Base-by-base conservation (phyloP, 2,888 invertebrate genomes). In the Andrena marginata region DNA sequence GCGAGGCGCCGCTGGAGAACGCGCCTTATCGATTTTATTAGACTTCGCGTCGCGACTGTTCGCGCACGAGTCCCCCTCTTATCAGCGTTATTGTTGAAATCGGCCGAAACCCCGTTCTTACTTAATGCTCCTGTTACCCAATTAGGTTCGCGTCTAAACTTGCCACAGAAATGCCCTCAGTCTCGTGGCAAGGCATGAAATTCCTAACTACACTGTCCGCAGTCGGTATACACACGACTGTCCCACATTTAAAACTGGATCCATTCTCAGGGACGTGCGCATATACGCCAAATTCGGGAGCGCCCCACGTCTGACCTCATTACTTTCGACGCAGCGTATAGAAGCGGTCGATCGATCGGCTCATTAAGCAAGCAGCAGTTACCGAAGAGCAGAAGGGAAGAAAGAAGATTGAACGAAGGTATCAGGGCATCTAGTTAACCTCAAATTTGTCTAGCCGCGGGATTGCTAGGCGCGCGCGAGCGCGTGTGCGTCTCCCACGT, bases 401-500 rank as follows among this genome's bases (percentile, higher is more conserved):
- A 63, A 75, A 20, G 68, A 48, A 42, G 26, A 0, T 51, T n/a
- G 8, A 59, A 48, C 42, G n/a, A 23, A 68, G 13, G 26, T 42
- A 54, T 73, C 74, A 48, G 54, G 74, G 67, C 67, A 68, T 75
- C 68, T 78, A 54, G 75, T 75, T 56, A 67, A 42, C 86, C 86
- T 86, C 78, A 82, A 86, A 86, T 77, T 82, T 86, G 80, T 74
- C 67, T 65, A 75, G 67, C 26, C 70, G 35, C 69, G 82, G 71
- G 59, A 77, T 35, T 77, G 51, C 63, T 48, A 68, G 33, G 29
- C 65, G 68, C 8, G 56, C 56, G 56, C 65, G 68, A 20, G 26
- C 56, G 56, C 56, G 72, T 49, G 68, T 49, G 68, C 65, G 56
- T 79, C 78, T 77, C 77, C 70, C 77, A 74, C 81, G 81, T 77